Conservation (phyloP, 2,888 invertebrate genomes). For the Parasteatoda lunata region DNA sequence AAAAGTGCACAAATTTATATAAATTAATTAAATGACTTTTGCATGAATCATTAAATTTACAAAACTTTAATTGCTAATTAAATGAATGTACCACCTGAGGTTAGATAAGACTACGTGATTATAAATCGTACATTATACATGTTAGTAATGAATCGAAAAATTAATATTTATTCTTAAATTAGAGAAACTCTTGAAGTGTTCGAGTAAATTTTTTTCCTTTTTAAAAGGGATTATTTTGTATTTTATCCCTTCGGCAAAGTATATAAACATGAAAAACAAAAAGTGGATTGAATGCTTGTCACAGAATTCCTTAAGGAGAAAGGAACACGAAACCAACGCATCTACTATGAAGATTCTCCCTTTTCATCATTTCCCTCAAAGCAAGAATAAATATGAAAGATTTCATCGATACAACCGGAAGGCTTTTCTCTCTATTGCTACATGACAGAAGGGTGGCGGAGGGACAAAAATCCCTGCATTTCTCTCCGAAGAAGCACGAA, state of each 20-base stretch:
- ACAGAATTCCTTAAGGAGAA: constrained; percentile 26
- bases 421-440: constrained; percentile 1
- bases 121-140: too few species aligned
- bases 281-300: constrained; percentile 9
- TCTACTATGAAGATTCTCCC: neutral
- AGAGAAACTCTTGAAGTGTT: too few species aligned
- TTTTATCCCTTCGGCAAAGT: neutral
- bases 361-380: constrained; percentile 20
- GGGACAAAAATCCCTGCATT: neutral
- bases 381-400: constrained; percentile 19
- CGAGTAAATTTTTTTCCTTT: too few species aligned
- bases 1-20: too few species aligned
- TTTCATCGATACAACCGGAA: neutral
- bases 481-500: neutral
- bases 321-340: constrained; percentile 19
- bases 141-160: too few species aligned
- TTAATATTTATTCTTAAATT: too few species aligned
- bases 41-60: too few species aligned
- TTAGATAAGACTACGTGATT: too few species aligned
- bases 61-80: too few species aligned
- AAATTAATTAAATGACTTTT: too few species aligned
- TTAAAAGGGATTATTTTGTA: neutral
- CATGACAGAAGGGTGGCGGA: neutral
- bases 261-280: neutral
- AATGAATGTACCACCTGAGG: too few species aligned